A percentile compares a stretch with the other conserved stretches of the same genome.
phyloP scores from a whole-genome alignment of 2,113 vertebrate genomes.

The mouse (Mus musculus) region DNA sequence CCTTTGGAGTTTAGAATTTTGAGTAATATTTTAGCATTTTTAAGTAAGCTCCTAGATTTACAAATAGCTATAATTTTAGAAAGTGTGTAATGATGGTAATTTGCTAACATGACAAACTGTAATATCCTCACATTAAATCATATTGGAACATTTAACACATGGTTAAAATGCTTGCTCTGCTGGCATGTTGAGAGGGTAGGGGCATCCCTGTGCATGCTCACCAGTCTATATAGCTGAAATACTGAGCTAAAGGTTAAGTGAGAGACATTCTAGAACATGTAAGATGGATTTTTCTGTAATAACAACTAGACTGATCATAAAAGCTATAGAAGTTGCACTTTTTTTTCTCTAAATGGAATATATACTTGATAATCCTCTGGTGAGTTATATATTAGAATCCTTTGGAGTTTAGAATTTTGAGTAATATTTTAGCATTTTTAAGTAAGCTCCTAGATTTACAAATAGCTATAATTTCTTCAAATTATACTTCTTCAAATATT shows the following conservation, averaged over 20 bases:
- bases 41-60: neutral
- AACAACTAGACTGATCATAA: neutral
- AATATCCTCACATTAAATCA: neutral
- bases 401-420: neutral
- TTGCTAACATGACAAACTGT: neutral
- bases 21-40: neutral
- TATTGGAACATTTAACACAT: neutral
- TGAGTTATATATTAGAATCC: neutral
- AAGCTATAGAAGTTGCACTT: neutral
- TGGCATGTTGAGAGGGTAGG: neutral
- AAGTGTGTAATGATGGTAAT: constrained; percentile 15
- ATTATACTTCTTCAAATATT: too few relatives aligned
- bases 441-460: neutral
- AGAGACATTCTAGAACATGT: neutral
- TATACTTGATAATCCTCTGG: neutral
- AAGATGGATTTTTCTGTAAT: neutral
- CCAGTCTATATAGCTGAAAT: neutral
- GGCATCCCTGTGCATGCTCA: too few relatives aligned
- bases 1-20: constrained; percentile 4
- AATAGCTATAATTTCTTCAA: neutral
- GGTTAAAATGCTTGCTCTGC: constrained; percentile 3
- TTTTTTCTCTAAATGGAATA: neutral
- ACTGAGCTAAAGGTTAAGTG: neutral
- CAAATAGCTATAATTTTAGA: constrained; percentile 11
- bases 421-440: neutral